These are phyloP conservation scores for Tonatia bakeri DNA, from an alignment of 2,113 vertebrate genomes.

Conservation along the genomic window DNA sequence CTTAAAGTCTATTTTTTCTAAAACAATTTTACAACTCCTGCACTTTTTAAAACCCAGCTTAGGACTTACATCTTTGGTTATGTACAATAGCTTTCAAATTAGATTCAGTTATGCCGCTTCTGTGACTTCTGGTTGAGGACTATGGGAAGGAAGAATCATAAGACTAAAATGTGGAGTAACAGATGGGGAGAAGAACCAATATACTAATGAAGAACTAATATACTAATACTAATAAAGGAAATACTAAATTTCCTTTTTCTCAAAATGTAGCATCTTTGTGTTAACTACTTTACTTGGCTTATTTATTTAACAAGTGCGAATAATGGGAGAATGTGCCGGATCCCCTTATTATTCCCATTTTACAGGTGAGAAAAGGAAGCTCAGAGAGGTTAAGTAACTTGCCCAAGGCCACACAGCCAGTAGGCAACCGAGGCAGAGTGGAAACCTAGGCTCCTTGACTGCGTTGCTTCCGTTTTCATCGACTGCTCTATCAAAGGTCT, in stretches of 20 bases:
- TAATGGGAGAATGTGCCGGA: background rate
- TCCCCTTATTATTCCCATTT: background rate
- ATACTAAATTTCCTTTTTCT: background rate
- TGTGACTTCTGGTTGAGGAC: background rate
- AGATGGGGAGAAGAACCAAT: background rate
- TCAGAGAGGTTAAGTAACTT: background rate
- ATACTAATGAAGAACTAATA: background rate
- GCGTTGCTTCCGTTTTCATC: background rate
- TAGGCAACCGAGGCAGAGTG: background rate
- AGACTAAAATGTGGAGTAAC: background rate
- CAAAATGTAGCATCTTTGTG: background rate
- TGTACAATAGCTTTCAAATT: background rate
- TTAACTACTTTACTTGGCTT: background rate
- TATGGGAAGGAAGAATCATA: background rate
- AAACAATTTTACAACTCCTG: background rate
- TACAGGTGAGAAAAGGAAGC: background rate
- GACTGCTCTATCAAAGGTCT: background rate
- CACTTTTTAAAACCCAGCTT: background rate
- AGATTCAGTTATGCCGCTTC: background rate
- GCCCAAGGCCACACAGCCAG: background rate
- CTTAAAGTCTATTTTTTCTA: background rate
- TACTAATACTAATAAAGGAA: no score
- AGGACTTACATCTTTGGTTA: background rate
- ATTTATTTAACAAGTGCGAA: background rate
- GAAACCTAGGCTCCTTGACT: background rate